Percentiles rank a stretch among this genome's conserved stretches.
These are phyloP conservation scores for Halictus ligatus DNA, from an alignment of 2,888 invertebrate species.

Conservation along the genomic window DNA sequence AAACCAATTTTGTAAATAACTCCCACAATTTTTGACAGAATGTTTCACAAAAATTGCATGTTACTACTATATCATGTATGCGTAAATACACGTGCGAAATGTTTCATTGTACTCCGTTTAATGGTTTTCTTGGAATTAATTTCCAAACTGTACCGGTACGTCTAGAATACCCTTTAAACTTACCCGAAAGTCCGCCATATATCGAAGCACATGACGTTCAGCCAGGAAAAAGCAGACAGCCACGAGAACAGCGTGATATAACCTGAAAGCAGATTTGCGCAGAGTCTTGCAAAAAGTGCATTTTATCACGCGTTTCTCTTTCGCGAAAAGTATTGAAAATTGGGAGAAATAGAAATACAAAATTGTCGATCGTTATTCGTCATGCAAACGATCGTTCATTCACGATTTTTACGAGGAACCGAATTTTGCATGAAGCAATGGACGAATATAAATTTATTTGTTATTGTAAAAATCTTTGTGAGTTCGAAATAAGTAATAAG, in stretches of 20 bases:
- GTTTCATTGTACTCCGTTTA: neutral
- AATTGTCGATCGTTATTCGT: neutral
- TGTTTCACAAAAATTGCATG: neutral
- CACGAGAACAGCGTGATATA: conserved; percentile 89
- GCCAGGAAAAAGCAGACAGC: conserved; percentile 90
- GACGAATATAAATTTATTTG: neutral
- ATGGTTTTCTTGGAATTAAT: neutral
- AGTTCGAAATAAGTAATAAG: neutral
- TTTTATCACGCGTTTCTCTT: neutral
- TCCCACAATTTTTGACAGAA: neutral
- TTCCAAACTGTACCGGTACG: neutral
- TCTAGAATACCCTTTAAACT: conserved; percentile 75
- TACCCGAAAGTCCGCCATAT: conserved; percentile 93
- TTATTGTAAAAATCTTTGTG: neutral
- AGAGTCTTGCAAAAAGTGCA: neutral
- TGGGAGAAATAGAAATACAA: neutral
- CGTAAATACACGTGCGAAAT: no score
- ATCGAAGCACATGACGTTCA: conserved; percentile 93
- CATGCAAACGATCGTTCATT: neutral
- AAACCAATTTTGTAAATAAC: neutral
- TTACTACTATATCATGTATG: no score
- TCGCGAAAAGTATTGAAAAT: neutral
- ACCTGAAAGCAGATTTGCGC: conserved; percentile 85
- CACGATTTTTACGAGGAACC: neutral
- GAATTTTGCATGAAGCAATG: neutral